Percentiles rank a stretch among this genome's conserved stretches.
Evolutionary conservation across 2,888 invertebrate genomes (phyloP).

Genomic region (Crossocerus cetratus): DNA sequence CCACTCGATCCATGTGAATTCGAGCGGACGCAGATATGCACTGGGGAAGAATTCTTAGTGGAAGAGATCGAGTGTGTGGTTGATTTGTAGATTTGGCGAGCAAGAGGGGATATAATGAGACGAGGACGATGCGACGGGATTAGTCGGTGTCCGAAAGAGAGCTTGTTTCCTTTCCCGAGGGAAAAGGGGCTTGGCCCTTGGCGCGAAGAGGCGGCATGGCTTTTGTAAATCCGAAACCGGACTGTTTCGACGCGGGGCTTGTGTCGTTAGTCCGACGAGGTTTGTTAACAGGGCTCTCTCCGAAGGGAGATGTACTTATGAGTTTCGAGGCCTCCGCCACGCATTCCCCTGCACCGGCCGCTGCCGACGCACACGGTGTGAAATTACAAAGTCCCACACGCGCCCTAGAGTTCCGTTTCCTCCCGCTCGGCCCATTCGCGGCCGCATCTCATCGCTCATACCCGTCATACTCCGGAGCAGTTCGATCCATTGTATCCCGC

Average conservation of each 20-base stretch:
- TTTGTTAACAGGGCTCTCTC: slow-evolving; percentile 56
- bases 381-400: slow-evolving; percentile 45
- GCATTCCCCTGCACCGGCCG: slow-evolving; percentile 8
- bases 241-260: slow-evolving; percentile 42
- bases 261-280: slow-evolving; percentile 60
- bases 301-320: slow-evolving; percentile 40
- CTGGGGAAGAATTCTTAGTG: too few relatives aligned
- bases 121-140: background rate
- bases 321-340: slow-evolving; percentile 26
- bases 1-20: too few relatives aligned
- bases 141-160: background rate
- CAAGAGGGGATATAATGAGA: background rate
- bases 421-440: too few relatives aligned
- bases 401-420: background rate
- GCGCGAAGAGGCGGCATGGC: slow-evolving; percentile 55
- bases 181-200: background rate
- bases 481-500: too few relatives aligned
- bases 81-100: too few relatives aligned
- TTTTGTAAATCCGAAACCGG: slow-evolving; percentile 72
- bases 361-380: slow-evolving; percentile 36
- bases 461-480: too few relatives aligned
- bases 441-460: too few relatives aligned
- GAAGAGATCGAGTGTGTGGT: too few relatives aligned
- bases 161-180: background rate
- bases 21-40: too few relatives aligned